phyloP scores from a whole-genome alignment of 2,888 invertebrate genomes.

The Drosophila emarginata region DNA sequence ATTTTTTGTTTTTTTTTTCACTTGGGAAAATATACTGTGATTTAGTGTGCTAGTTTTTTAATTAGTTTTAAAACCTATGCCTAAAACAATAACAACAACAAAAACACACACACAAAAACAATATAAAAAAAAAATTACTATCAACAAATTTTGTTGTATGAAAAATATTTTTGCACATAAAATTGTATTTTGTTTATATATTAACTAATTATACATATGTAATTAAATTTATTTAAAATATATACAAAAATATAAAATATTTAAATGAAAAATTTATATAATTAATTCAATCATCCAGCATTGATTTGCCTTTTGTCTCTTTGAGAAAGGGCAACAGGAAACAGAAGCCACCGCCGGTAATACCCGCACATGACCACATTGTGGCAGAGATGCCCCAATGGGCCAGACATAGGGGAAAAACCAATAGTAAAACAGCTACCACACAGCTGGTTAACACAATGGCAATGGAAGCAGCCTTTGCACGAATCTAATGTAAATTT shows the following conservation, averaged over 20 bases:
- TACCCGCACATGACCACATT: slow-evolving; percentile 68
- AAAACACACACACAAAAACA: slow-evolving; percentile 20
- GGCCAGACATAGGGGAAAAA: slow-evolving; percentile 72
- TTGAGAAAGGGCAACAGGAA: slow-evolving; percentile 59
- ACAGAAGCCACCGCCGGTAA: slow-evolving; percentile 57
- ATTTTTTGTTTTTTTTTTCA: slow-evolving; percentile 67
- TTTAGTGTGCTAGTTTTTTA: slow-evolving; percentile 80
- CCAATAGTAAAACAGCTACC: slow-evolving; percentile 70
- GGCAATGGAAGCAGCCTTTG: slow-evolving; percentile 65
- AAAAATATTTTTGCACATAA: slow-evolving; percentile 32
- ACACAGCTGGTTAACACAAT: slow-evolving; percentile 65
- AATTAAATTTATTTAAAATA: slow-evolving; percentile 72
- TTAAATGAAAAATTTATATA: background rate
- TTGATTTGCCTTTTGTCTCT: slow-evolving; percentile 76
- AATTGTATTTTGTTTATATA: slow-evolving; percentile 65
- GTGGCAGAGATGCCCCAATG: slow-evolving; percentile 58
- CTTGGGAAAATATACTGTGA: slow-evolving; percentile 79
- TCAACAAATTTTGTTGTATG: slow-evolving; percentile 26
- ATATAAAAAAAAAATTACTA: slow-evolving; percentile 20
- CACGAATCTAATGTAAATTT: slow-evolving; percentile 68
- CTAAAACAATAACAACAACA: slow-evolving; percentile 19
- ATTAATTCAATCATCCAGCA: slow-evolving; percentile 56
- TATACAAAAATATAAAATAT: slow-evolving; percentile 45
- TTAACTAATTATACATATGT: slow-evolving; percentile 66
- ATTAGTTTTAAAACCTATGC: slow-evolving; percentile 70